phyloP scores from a whole-genome alignment of 92 coral and sea anemone species.

The Hydrozoanthus gracilis region DNA sequence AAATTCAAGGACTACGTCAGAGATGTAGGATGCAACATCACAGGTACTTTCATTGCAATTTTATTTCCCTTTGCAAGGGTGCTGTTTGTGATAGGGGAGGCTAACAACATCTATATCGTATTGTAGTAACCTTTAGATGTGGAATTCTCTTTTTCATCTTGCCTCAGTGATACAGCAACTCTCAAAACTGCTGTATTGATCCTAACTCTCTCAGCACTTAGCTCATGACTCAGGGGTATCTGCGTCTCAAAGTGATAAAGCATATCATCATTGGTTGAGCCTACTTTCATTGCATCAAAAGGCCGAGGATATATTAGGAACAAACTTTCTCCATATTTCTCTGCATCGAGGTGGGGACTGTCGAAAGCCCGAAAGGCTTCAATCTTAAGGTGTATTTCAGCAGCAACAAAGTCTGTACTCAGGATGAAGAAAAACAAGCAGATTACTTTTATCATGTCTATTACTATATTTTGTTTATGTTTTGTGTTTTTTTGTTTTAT shows the following conservation, averaged over 20 bases:
- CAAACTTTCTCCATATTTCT: conserved; percentile 12
- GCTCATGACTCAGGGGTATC: conserved; percentile 18
- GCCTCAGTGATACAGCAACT: conserved; percentile 25
- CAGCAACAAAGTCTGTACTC: conserved; percentile 24
- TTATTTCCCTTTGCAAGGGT: no score
- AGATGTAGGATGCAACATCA: no score
- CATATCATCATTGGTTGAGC: background rate
- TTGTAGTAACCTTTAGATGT: conserved; percentile 5
- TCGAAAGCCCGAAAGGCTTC: conserved; percentile 38
- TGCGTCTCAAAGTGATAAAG: conserved; percentile 38
- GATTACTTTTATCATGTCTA: background rate
- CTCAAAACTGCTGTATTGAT: conserved; percentile 21
- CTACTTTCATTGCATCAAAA: conserved; percentile 11
- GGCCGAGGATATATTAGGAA: conserved; percentile 36
- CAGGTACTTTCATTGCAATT: no score
- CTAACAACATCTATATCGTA: background rate
- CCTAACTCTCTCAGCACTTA: conserved; percentile 22
- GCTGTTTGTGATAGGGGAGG: no score
- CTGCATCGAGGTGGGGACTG: conserved; percentile 22
- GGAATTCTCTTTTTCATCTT: conserved; percentile 11
- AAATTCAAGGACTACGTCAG: background rate
- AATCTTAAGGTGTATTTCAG: conserved; percentile 6
- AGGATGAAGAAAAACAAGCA: background rate
- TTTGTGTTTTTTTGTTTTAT: background rate
- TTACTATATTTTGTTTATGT: background rate